phyloP scores from a whole-genome alignment of 2,888 invertebrate species.

The Tetanocera ferruginea region DNA sequence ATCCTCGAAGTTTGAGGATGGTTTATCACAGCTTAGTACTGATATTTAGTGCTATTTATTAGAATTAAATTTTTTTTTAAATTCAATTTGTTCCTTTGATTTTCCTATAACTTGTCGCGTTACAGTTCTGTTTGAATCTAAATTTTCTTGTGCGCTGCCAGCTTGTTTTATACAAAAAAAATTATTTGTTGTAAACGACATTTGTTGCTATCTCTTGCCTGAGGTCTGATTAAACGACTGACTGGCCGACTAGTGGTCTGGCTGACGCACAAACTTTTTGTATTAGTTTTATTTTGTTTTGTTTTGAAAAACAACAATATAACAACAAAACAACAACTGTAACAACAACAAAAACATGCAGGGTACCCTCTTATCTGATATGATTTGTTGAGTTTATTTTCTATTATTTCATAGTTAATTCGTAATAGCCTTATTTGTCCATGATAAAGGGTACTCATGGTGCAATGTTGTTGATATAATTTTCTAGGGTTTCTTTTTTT shows the following conservation, averaged over 20 bases:
- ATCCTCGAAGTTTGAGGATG: neutral
- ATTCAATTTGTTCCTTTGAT: neutral
- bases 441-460: neutral
- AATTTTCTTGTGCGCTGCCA: constrained; percentile 16
- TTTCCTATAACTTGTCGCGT: constrained; percentile 38
- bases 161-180: constrained; percentile 53
- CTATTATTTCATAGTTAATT: neutral
- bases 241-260: neutral
- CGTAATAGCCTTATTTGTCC: neutral
- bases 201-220: neutral
- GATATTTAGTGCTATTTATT: too few relatives aligned
- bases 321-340: neutral
- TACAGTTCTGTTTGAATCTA: constrained; percentile 48
- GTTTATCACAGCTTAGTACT: constrained; percentile 52
- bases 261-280: neutral
- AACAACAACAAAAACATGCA: neutral
- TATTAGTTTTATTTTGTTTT: neutral
- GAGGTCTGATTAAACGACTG: neutral
- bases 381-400: neutral
- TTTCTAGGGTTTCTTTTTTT: neutral
- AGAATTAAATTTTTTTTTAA: neutral
- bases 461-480: neutral
- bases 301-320: neutral
- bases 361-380: constrained; percentile 17
- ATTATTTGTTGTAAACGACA: neutral